A percentile compares a stretch with the other conserved stretches of the same genome.
Conservation (phyloP, 2,797 vertebrate genomes). For the Ptychadena robeensis region DNA sequence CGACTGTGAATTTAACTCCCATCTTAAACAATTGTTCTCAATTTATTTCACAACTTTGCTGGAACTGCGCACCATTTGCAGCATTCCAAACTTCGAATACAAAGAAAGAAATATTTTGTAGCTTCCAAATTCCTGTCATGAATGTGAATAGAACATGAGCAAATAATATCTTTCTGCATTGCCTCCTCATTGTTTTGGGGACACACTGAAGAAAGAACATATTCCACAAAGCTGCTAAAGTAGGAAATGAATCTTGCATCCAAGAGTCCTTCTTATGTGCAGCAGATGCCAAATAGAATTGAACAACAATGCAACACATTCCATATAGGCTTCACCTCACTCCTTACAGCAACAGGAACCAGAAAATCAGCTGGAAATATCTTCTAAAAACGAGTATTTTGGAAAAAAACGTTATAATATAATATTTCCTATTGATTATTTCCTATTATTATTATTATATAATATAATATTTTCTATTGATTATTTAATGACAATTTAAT, state of each 20-base stretch:
- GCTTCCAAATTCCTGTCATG: neutral
- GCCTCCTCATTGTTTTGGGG: neutral
- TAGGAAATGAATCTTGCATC: neutral
- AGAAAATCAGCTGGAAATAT: neutral
- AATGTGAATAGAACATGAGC: neutral
- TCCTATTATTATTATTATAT: too few species aligned
- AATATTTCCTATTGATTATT: too few species aligned
- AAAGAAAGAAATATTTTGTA: neutral
- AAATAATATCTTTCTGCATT: neutral
- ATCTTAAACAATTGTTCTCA: neutral
- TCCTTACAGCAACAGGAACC: neutral
- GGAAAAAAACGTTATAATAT: too few species aligned
- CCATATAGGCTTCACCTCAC: neutral
- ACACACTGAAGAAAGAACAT: neutral
- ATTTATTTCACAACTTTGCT: neutral
- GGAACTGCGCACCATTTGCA: too few species aligned
- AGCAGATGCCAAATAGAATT: too few species aligned
- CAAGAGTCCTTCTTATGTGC: too few species aligned
- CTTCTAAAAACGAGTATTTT: too few species aligned
- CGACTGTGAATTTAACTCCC: neutral
- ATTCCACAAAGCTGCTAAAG: neutral
- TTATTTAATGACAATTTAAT: too few species aligned
- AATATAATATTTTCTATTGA: too few species aligned
- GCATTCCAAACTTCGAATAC: neutral
- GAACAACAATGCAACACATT: neutral